phyloP scores from a whole-genome alignment of 2,797 vertebrate genomes.

The Semaprochilodus insignis region DNA sequence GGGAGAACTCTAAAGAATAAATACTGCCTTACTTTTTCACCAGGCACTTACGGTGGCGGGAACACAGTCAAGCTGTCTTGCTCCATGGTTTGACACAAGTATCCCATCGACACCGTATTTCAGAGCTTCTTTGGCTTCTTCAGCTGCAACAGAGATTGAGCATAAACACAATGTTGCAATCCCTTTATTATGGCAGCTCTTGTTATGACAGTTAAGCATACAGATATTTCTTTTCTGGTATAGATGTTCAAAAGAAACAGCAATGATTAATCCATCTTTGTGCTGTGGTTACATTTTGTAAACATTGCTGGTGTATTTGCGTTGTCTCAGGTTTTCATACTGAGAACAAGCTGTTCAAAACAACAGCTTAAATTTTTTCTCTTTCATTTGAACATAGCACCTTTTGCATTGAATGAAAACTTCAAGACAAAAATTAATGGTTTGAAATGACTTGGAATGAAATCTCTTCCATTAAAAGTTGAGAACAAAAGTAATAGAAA shows the following conservation, averaged over 20 bases:
- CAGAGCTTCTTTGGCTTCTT: constrained; percentile 82
- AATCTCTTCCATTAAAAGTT: no score
- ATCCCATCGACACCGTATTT: constrained; percentile 83
- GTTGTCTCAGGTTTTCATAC: not conserved
- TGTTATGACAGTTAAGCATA: not conserved
- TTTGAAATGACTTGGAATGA: no score
- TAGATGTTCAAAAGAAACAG: constrained; percentile 3
- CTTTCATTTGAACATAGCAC: no score
- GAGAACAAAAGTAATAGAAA: no score
- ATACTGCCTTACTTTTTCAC: constrained; percentile 39
- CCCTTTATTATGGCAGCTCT: not conserved
- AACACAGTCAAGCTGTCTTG: constrained; percentile 87
- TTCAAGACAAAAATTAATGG: no score
- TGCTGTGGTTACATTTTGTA: not conserved
- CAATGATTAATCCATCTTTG: constrained; percentile 11
- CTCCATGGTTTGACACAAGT: constrained; percentile 89
- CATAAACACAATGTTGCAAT: constrained; percentile 20
- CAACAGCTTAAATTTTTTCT: no score
- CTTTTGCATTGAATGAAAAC: no score
- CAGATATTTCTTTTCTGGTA: not conserved
- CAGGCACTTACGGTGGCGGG: constrained; percentile 81
- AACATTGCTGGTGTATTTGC: constrained; percentile 8
- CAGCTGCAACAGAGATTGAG: constrained; percentile 74
- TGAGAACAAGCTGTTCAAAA: not conserved
- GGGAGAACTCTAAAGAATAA: constrained; percentile 40